Conservation (phyloP, 2,797 vertebrate species). For the Galaxias olidus region DNA sequence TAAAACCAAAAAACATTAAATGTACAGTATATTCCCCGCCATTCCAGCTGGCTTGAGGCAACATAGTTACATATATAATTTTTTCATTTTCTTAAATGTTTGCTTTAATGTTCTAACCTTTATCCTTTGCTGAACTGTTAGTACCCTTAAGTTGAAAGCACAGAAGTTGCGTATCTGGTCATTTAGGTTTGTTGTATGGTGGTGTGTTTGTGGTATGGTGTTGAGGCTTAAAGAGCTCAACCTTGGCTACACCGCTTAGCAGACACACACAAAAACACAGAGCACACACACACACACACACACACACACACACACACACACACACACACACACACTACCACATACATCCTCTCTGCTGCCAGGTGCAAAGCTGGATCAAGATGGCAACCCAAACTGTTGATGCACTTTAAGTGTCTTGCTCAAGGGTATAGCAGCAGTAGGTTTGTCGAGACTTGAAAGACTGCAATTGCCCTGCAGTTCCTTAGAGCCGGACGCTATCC, state of each 20-base stretch:
- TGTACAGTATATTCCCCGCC: not conserved
- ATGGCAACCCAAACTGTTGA: not conserved
- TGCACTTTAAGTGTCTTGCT: constrained; percentile 45
- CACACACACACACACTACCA: not conserved
- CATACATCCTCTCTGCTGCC: not conserved
- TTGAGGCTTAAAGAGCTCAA: constrained; percentile 28
- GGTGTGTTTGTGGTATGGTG: constrained; percentile 23
- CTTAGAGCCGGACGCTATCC: constrained; percentile 47
- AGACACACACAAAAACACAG: not conserved
- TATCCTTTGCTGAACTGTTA: not conserved
- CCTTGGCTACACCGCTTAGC: constrained; percentile 35
- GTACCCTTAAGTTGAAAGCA: not conserved
- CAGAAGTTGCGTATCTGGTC: not conserved
- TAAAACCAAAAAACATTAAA: not conserved
- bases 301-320: not conserved
- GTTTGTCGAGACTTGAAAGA: constrained; percentile 46
- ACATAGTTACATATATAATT: not conserved
- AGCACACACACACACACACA: not conserved
- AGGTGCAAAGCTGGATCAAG: not conserved
- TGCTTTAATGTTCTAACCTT: not conserved
- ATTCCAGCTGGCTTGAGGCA: not conserved
- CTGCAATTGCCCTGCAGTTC: constrained; percentile 30
- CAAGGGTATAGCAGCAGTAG: constrained; percentile 34
- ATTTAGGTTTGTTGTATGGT: constrained; percentile 42
- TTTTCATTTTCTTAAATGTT: not conserved